These are phyloP conservation scores for Colistium nudipinnis DNA, from an alignment of 2,113 vertebrate genomes.

Conservation along the genomic window DNA sequence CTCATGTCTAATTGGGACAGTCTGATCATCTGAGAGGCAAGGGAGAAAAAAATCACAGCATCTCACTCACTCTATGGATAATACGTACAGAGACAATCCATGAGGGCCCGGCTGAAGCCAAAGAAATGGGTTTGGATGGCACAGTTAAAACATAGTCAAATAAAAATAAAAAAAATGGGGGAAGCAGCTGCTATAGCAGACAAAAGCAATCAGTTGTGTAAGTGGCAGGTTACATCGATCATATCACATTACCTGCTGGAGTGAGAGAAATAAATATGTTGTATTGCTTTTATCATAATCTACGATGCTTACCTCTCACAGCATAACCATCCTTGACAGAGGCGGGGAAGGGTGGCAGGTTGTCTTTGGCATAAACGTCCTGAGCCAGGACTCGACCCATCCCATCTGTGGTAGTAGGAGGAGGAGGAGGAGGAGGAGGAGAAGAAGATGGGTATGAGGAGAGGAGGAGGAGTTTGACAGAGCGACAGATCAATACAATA, in stretches of 20 bases:
- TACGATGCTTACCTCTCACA: conserved; percentile 89
- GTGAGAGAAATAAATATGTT: not conserved
- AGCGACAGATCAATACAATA: conserved; percentile 6
- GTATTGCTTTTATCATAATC: not conserved
- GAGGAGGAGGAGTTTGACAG: not conserved
- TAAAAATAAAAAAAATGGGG: too few relatives aligned
- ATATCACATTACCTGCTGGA: too few relatives aligned
- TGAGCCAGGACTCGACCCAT: conserved; percentile 99
- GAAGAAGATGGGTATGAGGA: conserved; percentile 33
- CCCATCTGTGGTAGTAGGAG: conserved; percentile 85
- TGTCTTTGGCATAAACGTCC: conserved; percentile 99
- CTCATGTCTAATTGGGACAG: conserved; percentile 26
- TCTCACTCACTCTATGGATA: too few relatives aligned
- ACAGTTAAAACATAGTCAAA: too few relatives aligned
- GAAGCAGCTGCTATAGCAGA: too few relatives aligned
- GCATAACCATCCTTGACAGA: conserved; percentile 99
- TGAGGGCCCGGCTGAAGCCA: too few relatives aligned
- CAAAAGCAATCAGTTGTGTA: too few relatives aligned
- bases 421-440: conserved; percentile 40
- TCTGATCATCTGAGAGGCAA: conserved; percentile 8
- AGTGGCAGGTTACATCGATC: too few relatives aligned
- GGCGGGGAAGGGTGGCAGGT: conserved; percentile 97
- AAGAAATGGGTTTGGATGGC: too few relatives aligned
- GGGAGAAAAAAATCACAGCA: conserved; percentile 6
- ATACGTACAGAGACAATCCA: too few relatives aligned